Evolutionary conservation across 2,113 vertebrate genomes (phyloP), one percentile per base, ranked within the genome.

Genomic region (Tragelaphus strepsiceros): DNA sequence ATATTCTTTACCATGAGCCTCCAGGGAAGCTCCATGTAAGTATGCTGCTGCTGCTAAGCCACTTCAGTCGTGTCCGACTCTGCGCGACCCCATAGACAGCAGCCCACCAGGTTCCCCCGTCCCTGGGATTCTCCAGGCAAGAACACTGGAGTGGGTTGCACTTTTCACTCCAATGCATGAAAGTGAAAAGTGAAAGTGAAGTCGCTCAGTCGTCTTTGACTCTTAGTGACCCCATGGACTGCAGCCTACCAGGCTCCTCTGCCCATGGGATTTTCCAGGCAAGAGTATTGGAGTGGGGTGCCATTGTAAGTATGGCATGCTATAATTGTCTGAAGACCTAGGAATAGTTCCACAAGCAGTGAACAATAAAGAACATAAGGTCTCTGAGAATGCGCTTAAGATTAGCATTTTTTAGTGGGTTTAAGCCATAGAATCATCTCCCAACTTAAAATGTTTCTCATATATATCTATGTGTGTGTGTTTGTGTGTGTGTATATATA

Each of bases 381-480:
- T 8, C 85, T 46, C 26, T 89, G 46, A 85, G 53, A 91, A n/a
- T 67, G 59, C 95, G 87, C 24, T 86, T 82, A 51, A 71, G 26
- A 82, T 95, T 83, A 88, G 51, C 11, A 32, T 84, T 58, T 71
- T 81, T 77, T 81, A 89, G 24, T 78, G 26, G 16, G 30, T 64
- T 81, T 92, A 64, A 88, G 51, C 53, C 14, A 35, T 84, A 58
- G 30, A 84, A 35, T 97, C 30, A 39, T 80, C 53, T 91, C 24
- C 19, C 43, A 94, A 35, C 30, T 88, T 91, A 93, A 88, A 95
- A 53, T 24, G 13, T 81, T 95, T 93, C 62, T 90, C 54, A 0
- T 58, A 30, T 67, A 2, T 62, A 4, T 84, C 2, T 84, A 14
- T 64, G 2, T 64, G 0, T 64, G 6, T 77, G 11, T 62, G 59